Conservation (phyloP, 2,888 invertebrate genomes). For the Slavum lentiscoides region DNA sequence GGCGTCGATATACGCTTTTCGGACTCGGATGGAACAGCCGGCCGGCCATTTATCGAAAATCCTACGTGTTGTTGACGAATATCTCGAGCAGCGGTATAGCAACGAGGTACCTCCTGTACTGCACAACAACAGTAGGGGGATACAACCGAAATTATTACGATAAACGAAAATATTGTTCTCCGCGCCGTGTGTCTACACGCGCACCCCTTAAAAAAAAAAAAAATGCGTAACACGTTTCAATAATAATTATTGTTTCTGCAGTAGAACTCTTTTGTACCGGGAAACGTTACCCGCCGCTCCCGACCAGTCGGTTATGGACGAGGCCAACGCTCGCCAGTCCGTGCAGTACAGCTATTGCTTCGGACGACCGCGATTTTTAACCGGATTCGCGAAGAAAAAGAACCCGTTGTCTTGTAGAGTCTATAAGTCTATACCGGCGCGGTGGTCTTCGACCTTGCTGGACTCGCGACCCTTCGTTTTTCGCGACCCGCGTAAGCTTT, state of each 20-base stretch:
- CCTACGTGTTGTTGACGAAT: conserved; percentile 51
- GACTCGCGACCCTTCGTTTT: too few relatives aligned
- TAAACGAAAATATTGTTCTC: conserved; percentile 53
- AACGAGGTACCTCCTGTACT: too few relatives aligned
- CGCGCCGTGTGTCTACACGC: neutral
- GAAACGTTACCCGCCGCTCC: neutral
- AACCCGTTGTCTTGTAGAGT: too few relatives aligned
- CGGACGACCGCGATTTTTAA: too few relatives aligned
- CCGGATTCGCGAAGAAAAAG: too few relatives aligned
- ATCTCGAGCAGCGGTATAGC: neutral
- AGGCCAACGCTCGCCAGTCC: too few relatives aligned
- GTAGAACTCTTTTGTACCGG: conserved; percentile 13
- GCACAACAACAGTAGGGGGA: neutral
- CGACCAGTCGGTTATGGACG: too few relatives aligned
- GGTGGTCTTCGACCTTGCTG: too few relatives aligned
- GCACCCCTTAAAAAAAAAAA: conserved; percentile 22
- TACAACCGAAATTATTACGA: conserved; percentile 41
- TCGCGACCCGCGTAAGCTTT: too few relatives aligned
- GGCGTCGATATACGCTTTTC: conserved; percentile 15
- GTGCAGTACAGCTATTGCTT: too few relatives aligned
- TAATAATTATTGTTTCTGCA: conserved; percentile 49
- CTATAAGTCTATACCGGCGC: too few relatives aligned
- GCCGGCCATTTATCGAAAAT: conserved; percentile 42
- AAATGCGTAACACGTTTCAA: conserved; percentile 46
- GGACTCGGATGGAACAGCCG: conserved; percentile 42